phyloP scores from a whole-genome alignment of 1,140 invertebrate species.

The Archegozetes longisetosus region DNA sequence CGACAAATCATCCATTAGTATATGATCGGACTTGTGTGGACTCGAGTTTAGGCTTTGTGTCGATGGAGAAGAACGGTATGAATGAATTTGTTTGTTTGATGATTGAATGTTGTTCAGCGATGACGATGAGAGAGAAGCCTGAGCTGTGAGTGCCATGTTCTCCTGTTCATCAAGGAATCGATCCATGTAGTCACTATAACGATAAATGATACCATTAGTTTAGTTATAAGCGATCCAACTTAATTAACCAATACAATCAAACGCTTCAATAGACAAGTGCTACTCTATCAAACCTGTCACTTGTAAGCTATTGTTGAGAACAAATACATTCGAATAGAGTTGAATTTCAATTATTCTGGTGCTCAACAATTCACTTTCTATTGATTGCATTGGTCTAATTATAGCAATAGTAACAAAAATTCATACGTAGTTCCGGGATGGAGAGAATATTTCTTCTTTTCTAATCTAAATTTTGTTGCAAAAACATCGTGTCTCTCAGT shows the following conservation, averaged over 20 bases:
- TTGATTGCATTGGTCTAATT: too few species aligned
- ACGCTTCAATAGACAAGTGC: too few species aligned
- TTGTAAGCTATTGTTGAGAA: too few species aligned
- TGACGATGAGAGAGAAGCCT: not conserved
- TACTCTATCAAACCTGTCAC: too few species aligned
- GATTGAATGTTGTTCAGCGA: not conserved
- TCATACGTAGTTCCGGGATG: constrained; percentile 55
- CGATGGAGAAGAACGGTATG: not conserved
- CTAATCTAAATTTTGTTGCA: constrained; percentile 57
- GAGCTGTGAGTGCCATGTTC: constrained; percentile 11
- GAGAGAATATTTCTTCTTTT: constrained; percentile 70
- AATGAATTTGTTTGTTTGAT: not conserved
- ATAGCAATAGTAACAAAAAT: too few species aligned
- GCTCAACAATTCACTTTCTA: too few species aligned
- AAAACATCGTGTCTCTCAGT: constrained; percentile 89
- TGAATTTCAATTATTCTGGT: too few species aligned
- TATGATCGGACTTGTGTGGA: not conserved
- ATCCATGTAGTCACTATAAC: constrained; percentile 62
- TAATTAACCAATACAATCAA: too few species aligned
- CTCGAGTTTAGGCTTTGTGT: not conserved
- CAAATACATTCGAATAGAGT: too few species aligned
- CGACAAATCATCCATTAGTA: not conserved
- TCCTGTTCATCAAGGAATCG: constrained; percentile 67
- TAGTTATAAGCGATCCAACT: too few species aligned
- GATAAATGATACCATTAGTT: not conserved